Percentiles rank a stretch among this genome's conserved stretches.
phyloP scores from a whole-genome alignment of 2,113 vertebrate genomes.

The Carettochelys insculpta region DNA sequence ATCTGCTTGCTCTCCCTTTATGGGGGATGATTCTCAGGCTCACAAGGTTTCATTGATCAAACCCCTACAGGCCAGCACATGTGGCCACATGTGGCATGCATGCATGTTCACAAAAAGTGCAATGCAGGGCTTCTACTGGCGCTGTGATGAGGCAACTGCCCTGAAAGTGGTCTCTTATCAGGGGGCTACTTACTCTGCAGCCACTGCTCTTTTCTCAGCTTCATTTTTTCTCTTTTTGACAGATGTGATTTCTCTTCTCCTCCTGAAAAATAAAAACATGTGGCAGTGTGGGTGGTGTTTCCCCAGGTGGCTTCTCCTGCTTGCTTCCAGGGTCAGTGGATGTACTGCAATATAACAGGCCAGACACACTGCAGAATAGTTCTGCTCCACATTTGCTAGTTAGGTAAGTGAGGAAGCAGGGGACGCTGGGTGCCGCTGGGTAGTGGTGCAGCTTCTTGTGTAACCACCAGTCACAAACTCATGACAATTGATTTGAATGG shows the following conservation, averaged over 20 bases:
- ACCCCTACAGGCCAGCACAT: background rate
- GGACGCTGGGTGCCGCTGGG: background rate
- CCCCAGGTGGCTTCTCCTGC: background rate
- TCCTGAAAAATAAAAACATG: slow-evolving; percentile 62
- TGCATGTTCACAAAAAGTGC: too few species aligned
- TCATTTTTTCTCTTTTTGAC: slow-evolving; percentile 93
- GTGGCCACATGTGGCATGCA: too few species aligned
- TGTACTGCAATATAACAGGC: background rate
- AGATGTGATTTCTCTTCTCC: slow-evolving; percentile 74
- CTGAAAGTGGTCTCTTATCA: accelerated
- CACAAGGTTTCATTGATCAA: background rate
- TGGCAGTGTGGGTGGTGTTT: background rate
- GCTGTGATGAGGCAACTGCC: accelerated
- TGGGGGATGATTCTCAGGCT: background rate
- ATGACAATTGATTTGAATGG: background rate
- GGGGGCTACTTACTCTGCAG: slow-evolving; percentile 86
- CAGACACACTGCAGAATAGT: background rate
- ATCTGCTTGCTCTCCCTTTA: background rate
- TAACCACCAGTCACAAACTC: background rate
- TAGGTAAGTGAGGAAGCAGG: background rate
- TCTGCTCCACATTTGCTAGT: background rate
- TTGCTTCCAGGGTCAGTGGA: too few species aligned
- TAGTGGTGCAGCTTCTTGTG: background rate
- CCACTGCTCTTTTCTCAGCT: slow-evolving; percentile 88
- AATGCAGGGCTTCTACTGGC: too few species aligned